Base-by-base conservation (phyloP, 2,797 vertebrate genomes). In the Psittacula echo region DNA sequence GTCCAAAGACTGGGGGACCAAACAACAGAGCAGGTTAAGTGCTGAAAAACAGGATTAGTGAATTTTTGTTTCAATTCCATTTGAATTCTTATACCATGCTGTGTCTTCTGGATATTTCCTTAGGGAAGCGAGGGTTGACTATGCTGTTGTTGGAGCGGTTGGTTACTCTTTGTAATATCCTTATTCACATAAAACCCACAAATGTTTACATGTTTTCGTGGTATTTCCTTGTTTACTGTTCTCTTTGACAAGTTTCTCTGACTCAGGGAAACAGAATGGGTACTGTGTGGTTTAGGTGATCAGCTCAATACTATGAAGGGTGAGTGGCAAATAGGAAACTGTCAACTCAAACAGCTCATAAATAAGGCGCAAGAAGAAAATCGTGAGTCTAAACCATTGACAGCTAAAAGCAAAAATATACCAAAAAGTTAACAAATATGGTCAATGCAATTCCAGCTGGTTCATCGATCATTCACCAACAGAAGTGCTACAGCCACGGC, bases 281-380 rank as follows among this genome's bases (percentile, higher is more conserved):
- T 72, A 92, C 62, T 93, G 79, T 95, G 93, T 95, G 84, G 87
- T 83, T 95, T 89, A 85, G 92, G 78, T 87, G 88, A 95, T 85
- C 94, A 66, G 14, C 76, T 89, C 82, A 93, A 13, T 54, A 89
- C 50, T 42, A 20, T 75, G 82, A 95, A 21, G 54, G 47, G 47
- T 81, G 78, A 96, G 82, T 51, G 50, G 73, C 72, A 91, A 94
- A 89, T 13, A 90, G 73, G 62, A 90, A 94, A 75, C 70, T 60
- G 92, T 70, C 92, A 92, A 54, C 73, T 70, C 93, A 62, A 91
- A 95, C 85, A 95, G 76, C 85, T 97, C 89, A 79, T 95, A 95
- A 96, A 96, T 94, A 92, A 95, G 68, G 75, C 61, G 62, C 81
- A 83, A 45, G 86, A 90, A 62, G 88, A 96, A 96, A 94, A 91